phyloP scores from a whole-genome alignment of 2,113 vertebrate species.

The Zosterops lateralis region DNA sequence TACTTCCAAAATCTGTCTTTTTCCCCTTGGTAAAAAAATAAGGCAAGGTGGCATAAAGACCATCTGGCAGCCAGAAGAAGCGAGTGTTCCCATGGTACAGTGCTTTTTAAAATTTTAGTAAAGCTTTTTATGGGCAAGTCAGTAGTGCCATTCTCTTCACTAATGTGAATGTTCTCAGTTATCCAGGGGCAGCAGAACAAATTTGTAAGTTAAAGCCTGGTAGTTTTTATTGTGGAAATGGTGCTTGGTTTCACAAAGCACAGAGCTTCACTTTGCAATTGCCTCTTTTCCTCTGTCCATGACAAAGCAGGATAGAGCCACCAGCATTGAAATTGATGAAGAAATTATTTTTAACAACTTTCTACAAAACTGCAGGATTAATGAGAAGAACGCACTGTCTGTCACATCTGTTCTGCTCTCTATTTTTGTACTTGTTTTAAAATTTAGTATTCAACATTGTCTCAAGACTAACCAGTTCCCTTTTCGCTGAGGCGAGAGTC shows the following conservation, averaged over 20 bases:
- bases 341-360: constrained; percentile 65
- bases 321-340: constrained; percentile 68
- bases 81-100: not conserved
- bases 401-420: not conserved
- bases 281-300: constrained; percentile 71
- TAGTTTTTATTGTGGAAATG: not conserved
- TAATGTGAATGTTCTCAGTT: not conserved
- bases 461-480: not conserved
- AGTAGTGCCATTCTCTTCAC: not conserved
- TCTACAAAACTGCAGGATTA: constrained; percentile 70
- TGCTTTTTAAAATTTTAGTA: not conserved
- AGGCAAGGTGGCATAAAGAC: not conserved
- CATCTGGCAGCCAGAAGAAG: not conserved
- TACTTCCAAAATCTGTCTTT: not conserved
- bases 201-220: not conserved
- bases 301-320: constrained; percentile 75
- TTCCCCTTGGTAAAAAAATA: not conserved
- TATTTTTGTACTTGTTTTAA: not conserved
- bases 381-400: not conserved
- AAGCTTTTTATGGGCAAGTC: not conserved
- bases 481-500: not conserved
- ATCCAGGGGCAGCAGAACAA: not conserved
- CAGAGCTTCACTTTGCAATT: constrained; percentile 61
- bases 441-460: not conserved
- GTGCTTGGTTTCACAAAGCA: not conserved